Evolutionary conservation across 1,140 invertebrate species (phyloP).

Genomic region (Ctenoplectra terminalis): DNA sequence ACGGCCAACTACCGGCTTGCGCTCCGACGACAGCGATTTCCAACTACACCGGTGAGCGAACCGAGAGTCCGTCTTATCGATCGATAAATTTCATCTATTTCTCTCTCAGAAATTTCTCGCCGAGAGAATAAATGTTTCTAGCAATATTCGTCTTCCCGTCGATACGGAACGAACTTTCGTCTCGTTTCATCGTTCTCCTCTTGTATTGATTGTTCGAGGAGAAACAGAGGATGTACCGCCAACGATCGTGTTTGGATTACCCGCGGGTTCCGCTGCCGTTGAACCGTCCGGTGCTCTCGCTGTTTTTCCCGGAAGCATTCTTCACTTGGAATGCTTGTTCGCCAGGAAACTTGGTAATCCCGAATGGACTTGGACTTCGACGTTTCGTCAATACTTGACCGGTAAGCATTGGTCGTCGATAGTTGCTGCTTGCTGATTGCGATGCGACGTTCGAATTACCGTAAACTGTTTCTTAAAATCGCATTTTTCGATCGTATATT

Average conservation of each 20-base stretch:
- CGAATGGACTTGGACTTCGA: constrained; percentile 95
- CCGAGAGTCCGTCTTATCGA: no score
- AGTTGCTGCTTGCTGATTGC: no score
- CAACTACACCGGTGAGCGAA: constrained; percentile 89
- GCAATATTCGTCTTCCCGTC: no score
- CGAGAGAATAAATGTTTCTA: no score
- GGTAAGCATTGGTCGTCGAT: constrained; percentile 82
- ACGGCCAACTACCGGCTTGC: constrained; percentile 88
- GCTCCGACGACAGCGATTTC: constrained; percentile 91
- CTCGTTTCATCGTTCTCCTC: constrained; percentile 31
- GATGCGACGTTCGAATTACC: no score
- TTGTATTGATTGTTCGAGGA: constrained; percentile 39
- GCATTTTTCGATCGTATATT: no score
- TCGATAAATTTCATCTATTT: not conserved
- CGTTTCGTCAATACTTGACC: constrained; percentile 88
- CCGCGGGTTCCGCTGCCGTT: constrained; percentile 90
- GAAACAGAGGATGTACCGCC: constrained; percentile 90
- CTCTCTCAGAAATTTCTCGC: no score
- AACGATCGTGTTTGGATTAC: constrained; percentile 90
- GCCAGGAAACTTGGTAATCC: constrained; percentile 89
- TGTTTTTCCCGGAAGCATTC: constrained; percentile 91
- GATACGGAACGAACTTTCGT: constrained; percentile 57
- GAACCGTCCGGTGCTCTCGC: constrained; percentile 90
- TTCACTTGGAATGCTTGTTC: constrained; percentile 93
- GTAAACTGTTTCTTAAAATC: no score